Base-by-base conservation (phyloP, 2,113 vertebrate species). In the Epinephelus fuscoguttatus region DNA sequence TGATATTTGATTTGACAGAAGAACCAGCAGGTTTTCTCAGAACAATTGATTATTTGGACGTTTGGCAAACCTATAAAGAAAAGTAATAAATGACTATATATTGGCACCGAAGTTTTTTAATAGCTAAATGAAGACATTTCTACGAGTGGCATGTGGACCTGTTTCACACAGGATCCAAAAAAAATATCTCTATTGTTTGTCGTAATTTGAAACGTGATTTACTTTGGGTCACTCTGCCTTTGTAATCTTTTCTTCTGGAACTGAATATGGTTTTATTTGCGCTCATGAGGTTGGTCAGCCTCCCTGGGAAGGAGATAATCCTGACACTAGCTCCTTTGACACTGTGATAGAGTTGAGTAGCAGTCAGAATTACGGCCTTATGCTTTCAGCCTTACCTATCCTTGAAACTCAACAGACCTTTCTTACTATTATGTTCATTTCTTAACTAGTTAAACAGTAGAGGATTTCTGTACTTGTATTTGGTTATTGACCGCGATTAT, bases 301-400 rank as follows among this genome's bases (percentile, higher is more conserved):
- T 85, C 60, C 50, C n/a, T 80, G 56, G 18, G 53, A 78, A 59
- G 33, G 67, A 74, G 68, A 80, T 70, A 47, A 60, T 81, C 78
- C 72, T 86, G 67, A 84, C 66, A 64, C 67, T 68, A 60, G 85
- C 82, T 91, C 61, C 70, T 82, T 89, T 76, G 84, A 89, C 83
- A 91, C 92, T 91, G 88, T 90, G 92, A 91, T 83, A 74, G 78
- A 91, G 81, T 79, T 67, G 37, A 91, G 78, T 91, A 89, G 90
- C 89, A 79, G 74, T 78, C 83, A 78, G 77, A 84, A 60, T 78
- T 78, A 87, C 78, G n/a, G 93, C 92, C 91, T 94, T 91, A 90
- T 88, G 85, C 82, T 87, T 92, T 91, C 86, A 89, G 91, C 91
- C 93, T 93, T 91, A 91, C 72, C 64, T 84, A 40, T 64, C 64